Percentiles rank a stretch among this genome's conserved stretches.
Conservation (phyloP, 2,113 vertebrate species). For the Oreotrochilus melanogaster region DNA sequence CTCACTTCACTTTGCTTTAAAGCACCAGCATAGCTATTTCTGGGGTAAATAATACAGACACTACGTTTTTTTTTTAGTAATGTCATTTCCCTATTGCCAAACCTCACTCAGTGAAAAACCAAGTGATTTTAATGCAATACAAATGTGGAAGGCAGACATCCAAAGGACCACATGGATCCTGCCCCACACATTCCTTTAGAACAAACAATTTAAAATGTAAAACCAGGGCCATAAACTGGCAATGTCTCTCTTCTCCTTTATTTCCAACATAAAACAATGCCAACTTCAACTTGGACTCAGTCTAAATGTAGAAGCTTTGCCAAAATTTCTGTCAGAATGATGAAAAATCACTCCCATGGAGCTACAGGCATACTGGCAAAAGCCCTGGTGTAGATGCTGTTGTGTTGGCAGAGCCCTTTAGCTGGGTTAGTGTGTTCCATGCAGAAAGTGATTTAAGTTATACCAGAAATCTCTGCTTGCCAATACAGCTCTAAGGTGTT, state of each 20-base stretch:
- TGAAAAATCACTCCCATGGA: constrained; percentile 21
- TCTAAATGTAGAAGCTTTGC: constrained; percentile 11
- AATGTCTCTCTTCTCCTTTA: constrained; percentile 15
- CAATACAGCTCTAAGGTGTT: constrained; percentile 61
- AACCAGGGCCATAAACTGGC: constrained; percentile 34
- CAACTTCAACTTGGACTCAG: constrained; percentile 45
- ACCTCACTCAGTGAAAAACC: not conserved
- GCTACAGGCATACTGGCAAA: constrained; percentile 2
- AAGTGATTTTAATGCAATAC: constrained; percentile 12
- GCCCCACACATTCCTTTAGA: constrained; percentile 49
- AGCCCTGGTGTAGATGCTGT: not conserved
- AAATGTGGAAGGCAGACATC: constrained; percentile 44
- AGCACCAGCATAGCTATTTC: not conserved
- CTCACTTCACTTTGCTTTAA: not conserved
- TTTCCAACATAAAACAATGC: constrained; percentile 21
- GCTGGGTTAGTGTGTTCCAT: not conserved
- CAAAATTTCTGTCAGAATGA: constrained; percentile 48
- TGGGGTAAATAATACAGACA: not conserved
- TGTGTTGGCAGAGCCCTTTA: not conserved
- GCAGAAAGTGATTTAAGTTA: constrained; percentile 18
- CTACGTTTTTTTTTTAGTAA: constrained; percentile 12
- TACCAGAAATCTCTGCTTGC: constrained; percentile 10
- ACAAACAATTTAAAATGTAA: constrained; percentile 50
- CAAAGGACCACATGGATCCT: constrained; percentile 47
- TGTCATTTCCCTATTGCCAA: not conserved